Evolutionary conservation across 2,797 vertebrate species (phyloP), one percentile per base, ranked within the genome.

Genomic region (Smutsia temminckii): DNA sequence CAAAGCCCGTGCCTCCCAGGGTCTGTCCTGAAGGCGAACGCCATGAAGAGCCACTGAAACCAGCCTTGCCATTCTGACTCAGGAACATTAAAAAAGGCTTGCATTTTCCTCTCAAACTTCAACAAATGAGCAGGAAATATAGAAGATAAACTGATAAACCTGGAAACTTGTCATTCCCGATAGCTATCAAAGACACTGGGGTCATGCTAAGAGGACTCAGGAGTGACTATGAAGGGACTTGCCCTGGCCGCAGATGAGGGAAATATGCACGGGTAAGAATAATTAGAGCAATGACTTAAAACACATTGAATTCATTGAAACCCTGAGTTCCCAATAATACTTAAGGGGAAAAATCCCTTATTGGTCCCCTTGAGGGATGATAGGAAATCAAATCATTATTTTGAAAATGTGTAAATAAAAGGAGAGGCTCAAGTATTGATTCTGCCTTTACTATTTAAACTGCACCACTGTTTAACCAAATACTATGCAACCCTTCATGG

Each of bases 21-120:
- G 4, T 34, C 64, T 72, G 49, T 87, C 37, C 69, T 75, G 12
- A 61, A 81, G 12, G 25, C 69, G 49, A 46, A 64, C 10, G 55
- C 32, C 25, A 55, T 5, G 8, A 83, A 68, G 69, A 94, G 78
- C 18, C 51, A 40, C 3, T 69, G 57, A 74, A 83, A 61, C 12
- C 57, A 78, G 40, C 4, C 20, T 68, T 37, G 25, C 37, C 49
- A 55, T 83, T 77, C 79, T 59, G 71, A 85, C 29, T 59, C 74
- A 93, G 64, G 40, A 78, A 81, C 69, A 37, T 74, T 59, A 34
- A 92, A 21, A 89, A 89, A 74, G 46, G 11, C 18, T 83, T 68
- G 12, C 34, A 27, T 61, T 91, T 85, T 77, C 74, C 74, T 92
- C 80, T 51, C 72, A 66, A 92, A 78, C 72, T 72, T 72, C 90